A percentile compares a stretch with the other conserved stretches of the same genome.
Evolutionary conservation across 1,140 invertebrate genomes (phyloP).

Genomic region (Neodiprion lecontei): DNA sequence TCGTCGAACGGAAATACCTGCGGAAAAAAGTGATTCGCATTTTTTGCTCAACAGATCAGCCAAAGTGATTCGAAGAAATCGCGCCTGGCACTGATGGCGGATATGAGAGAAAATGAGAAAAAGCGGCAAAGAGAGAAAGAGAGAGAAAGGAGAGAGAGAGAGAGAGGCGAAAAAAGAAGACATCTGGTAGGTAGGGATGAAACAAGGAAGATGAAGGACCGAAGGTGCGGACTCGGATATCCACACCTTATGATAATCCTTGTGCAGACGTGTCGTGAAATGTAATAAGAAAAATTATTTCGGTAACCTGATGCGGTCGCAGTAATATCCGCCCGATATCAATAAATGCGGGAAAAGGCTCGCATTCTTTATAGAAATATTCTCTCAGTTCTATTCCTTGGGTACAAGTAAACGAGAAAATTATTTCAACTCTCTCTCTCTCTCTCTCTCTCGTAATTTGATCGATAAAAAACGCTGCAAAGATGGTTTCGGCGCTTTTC

Average conservation of each 20-base stretch:
- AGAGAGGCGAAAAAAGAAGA: constrained; percentile 12
- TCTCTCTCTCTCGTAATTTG: too few species aligned
- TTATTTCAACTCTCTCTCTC: not conserved
- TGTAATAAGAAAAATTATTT: constrained; percentile 10
- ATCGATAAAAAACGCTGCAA: too few species aligned
- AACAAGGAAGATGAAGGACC: constrained; percentile 11
- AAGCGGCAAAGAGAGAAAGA: constrained; percentile 8
- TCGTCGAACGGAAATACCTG: too few species aligned
- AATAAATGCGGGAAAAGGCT: too few species aligned
- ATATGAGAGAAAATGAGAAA: constrained; percentile 16
- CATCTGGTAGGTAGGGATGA: constrained; percentile 20
- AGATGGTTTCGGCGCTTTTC: too few species aligned
- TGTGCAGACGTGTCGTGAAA: constrained; percentile 6
- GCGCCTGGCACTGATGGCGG: constrained; percentile 10
- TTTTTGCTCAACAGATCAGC: not conserved
- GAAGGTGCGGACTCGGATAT: not conserved
- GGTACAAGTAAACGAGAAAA: too few species aligned
- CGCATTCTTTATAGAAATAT: too few species aligned
- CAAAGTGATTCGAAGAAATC: not conserved
- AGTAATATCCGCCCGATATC: too few species aligned
- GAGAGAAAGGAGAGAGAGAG: not conserved
- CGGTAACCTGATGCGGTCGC: not conserved
- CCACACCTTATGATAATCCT: constrained; percentile 13
- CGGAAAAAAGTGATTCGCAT: not conserved
- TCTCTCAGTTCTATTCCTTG: too few species aligned